These are phyloP conservation scores for Panthera uncia DNA, from an alignment of 2,113 vertebrate genomes.

Conservation along the genomic window DNA sequence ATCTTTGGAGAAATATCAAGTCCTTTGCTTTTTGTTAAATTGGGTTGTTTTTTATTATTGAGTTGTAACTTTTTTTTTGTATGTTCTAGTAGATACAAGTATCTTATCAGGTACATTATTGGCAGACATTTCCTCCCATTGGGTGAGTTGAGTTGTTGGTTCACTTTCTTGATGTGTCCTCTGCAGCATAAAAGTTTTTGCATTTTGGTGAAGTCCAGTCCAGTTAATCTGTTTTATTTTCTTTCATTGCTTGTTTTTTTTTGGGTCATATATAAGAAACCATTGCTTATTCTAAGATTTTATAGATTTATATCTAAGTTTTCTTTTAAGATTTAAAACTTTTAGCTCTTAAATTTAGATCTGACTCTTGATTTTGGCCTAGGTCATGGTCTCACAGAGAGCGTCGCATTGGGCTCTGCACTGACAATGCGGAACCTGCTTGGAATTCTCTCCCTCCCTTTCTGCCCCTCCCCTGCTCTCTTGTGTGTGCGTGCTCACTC, in stretches of 20 bases:
- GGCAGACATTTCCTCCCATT: background rate
- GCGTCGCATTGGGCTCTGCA: no score
- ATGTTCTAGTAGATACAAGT: background rate
- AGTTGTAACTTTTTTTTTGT: background rate
- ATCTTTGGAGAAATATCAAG: background rate
- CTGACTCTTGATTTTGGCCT: no score
- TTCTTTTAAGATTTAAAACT: background rate
- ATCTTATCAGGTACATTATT: background rate
- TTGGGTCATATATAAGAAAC: background rate
- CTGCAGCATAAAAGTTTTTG: background rate
- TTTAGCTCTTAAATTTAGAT: background rate
- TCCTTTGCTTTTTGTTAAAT: background rate
- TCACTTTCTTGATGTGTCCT: background rate
- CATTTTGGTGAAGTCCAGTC: background rate
- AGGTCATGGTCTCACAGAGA: no score
- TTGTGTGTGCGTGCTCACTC: no score
- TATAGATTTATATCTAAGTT: background rate
- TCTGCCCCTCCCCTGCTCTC: no score
- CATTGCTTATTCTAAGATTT: background rate
- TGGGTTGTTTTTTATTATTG: background rate
- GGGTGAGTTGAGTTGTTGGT: background rate
- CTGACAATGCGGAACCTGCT: no score
- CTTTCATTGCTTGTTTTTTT: conserved; percentile 5
- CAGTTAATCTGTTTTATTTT: background rate
- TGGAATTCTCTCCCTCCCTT: no score